Percentiles rank a stretch among this genome's conserved stretches.
Evolutionary conservation across 2,888 invertebrate genomes (phyloP).

Genomic region (Keiferia lycopersicella): DNA sequence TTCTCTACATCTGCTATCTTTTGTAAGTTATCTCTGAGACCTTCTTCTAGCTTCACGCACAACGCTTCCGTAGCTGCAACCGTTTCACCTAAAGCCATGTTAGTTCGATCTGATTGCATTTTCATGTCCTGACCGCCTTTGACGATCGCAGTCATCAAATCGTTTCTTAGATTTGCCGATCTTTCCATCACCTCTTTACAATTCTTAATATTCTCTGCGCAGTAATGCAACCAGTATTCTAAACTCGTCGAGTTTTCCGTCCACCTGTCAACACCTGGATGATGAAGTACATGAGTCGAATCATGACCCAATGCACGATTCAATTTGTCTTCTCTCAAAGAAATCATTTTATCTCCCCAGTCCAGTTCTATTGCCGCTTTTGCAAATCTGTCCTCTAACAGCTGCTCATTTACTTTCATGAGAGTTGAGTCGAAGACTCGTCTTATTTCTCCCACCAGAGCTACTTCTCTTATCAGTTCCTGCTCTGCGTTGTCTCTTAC

Average conservation of each 20-base stretch:
- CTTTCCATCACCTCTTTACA: constrained; percentile 88
- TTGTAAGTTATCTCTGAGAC: constrained; percentile 85
- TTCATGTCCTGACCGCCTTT: constrained; percentile 91
- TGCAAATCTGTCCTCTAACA: constrained; percentile 87
- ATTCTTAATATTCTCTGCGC: constrained; percentile 87
- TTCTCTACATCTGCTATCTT: constrained; percentile 89
- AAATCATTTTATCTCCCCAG: constrained; percentile 93
- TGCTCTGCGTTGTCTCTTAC: constrained; percentile 91
- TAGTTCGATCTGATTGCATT: constrained; percentile 90
- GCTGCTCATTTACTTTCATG: constrained; percentile 85
- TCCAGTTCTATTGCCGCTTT: constrained; percentile 91
- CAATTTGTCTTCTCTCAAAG: constrained; percentile 86
- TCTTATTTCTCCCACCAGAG: constrained; percentile 87
- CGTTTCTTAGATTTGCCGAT: constrained; percentile 85
- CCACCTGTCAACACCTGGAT: constrained; percentile 90
- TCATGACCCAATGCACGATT: constrained; percentile 85
- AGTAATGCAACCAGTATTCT: constrained; percentile 92
- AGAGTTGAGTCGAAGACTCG: constrained; percentile 83
- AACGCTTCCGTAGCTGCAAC: constrained; percentile 88
- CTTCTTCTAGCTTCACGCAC: constrained; percentile 85
- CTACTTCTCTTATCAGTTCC: constrained; percentile 88
- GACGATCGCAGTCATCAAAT: constrained; percentile 86
- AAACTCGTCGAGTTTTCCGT: constrained; percentile 85
- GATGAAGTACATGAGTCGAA: constrained; percentile 85
- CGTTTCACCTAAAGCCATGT: constrained; percentile 86